Conservation (phyloP, 64 coral and sea anemone genomes). For the Stichodactyla mertensii region DNA sequence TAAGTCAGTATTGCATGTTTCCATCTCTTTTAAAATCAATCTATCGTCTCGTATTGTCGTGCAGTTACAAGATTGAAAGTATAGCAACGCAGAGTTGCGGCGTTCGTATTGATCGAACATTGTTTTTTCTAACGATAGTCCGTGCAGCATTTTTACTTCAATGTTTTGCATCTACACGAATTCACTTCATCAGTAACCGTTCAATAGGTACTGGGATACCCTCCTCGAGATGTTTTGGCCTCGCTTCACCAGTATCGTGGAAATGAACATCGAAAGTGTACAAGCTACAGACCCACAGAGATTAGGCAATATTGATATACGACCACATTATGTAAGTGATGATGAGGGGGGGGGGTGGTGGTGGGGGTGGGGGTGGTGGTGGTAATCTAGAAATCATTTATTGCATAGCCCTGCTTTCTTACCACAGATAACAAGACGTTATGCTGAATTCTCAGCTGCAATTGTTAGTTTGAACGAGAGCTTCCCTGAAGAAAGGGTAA, state of each 20-base stretch:
- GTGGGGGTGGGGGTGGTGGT: too few species aligned
- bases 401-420: not conserved
- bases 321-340: slow-evolving; percentile 90
- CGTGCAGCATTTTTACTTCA: too few species aligned
- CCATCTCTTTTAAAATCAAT: too few species aligned
- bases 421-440: slow-evolving; percentile 87
- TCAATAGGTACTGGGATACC: slow-evolving; percentile 89
- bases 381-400: not conserved
- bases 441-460: slow-evolving; percentile 94
- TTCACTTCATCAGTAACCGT: not conserved
- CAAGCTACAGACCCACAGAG: slow-evolving; percentile 84
- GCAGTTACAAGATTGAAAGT: too few species aligned
- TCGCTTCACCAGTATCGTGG: slow-evolving; percentile 86
- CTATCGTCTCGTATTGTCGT: too few species aligned
- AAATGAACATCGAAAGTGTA: slow-evolving; percentile 96
- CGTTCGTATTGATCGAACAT: too few species aligned
- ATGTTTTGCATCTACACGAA: not conserved
- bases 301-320: slow-evolving; percentile 84
- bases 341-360: too few species aligned
- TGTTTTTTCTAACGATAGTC: too few species aligned
- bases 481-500: slow-evolving; percentile 98
- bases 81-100: too few species aligned
- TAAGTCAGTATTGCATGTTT: too few species aligned
- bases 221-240: slow-evolving; percentile 97
- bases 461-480: slow-evolving; percentile 98